phyloP scores from a whole-genome alignment of 2,797 vertebrate genomes.

The Psittacula echo region DNA sequence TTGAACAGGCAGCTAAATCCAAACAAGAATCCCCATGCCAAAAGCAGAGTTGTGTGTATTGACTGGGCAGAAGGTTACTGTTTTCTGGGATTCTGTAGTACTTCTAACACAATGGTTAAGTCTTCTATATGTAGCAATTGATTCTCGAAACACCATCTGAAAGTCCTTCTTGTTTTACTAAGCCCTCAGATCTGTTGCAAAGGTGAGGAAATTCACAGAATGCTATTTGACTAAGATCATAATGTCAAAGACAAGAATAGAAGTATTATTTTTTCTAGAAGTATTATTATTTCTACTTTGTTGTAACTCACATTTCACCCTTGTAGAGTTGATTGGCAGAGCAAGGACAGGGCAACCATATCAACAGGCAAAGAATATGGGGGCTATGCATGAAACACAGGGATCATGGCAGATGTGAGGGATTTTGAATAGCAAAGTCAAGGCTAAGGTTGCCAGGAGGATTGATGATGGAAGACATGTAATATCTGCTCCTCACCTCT shows the following conservation, averaged over 20 bases:
- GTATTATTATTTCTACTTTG: background rate
- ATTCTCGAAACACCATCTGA: background rate
- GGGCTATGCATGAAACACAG: background rate
- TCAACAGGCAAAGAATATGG: background rate
- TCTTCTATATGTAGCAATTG: background rate
- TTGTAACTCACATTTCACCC: background rate
- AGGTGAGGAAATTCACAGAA: background rate
- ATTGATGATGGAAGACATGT: background rate
- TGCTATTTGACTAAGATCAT: background rate
- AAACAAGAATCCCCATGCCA: background rate
- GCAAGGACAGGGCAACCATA: background rate
- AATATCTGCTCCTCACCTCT: background rate
- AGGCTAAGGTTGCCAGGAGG: background rate
- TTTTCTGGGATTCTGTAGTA: background rate
- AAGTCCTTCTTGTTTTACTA: background rate
- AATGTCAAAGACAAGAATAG: background rate
- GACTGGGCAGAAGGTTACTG: background rate
- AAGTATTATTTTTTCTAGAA: background rate
- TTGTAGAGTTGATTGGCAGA: background rate
- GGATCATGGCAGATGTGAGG: background rate
- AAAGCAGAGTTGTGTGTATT: background rate
- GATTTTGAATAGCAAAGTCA: background rate
- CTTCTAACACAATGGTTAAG: background rate
- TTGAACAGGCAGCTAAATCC: background rate
- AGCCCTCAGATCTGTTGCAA: background rate